Evolutionary conservation across 2,797 vertebrate genomes (phyloP).

Genomic region (Echeneis naucrates): DNA sequence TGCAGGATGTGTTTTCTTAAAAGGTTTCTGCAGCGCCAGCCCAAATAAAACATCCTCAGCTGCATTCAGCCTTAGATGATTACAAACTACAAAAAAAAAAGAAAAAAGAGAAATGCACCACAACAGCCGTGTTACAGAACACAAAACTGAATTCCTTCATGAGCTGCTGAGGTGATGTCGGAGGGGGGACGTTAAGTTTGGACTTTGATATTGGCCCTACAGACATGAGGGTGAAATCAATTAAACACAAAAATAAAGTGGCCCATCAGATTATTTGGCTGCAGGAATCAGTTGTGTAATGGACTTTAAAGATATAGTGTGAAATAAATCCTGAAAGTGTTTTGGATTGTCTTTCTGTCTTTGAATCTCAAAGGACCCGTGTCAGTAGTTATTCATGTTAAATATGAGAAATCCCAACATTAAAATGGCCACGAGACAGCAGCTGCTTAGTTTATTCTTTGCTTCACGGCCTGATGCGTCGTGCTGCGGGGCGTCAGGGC

Average conservation of each 20-base stretch:
- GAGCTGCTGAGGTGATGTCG: background rate
- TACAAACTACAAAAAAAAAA: background rate
- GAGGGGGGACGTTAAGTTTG: no score
- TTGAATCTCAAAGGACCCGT: constrained; percentile 2
- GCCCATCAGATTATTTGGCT: background rate
- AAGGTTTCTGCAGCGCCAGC: background rate
- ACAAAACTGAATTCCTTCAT: background rate
- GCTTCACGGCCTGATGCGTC: constrained; percentile 44
- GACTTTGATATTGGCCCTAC: background rate
- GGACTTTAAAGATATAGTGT: background rate
- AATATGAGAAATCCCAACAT: constrained; percentile 14
- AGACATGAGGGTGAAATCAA: background rate
- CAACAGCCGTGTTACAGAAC: no score
- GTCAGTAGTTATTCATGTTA: background rate
- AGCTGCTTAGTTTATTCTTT: constrained; percentile 38
- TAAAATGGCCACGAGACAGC: background rate
- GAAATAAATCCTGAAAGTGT: constrained; percentile 1
- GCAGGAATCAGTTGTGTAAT: background rate
- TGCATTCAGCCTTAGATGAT: background rate
- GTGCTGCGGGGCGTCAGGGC: constrained; percentile 35
- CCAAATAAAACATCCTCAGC: background rate
- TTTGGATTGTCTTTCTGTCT: no score
- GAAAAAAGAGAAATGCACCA: background rate
- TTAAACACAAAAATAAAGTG: constrained; percentile 5
- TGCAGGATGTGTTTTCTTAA: constrained; percentile 2